A percentile compares a stretch with the other conserved stretches of the same genome.
Evolutionary conservation across 2,797 vertebrate species (phyloP).

Genomic region (Rhinichthys osculus): DNA sequence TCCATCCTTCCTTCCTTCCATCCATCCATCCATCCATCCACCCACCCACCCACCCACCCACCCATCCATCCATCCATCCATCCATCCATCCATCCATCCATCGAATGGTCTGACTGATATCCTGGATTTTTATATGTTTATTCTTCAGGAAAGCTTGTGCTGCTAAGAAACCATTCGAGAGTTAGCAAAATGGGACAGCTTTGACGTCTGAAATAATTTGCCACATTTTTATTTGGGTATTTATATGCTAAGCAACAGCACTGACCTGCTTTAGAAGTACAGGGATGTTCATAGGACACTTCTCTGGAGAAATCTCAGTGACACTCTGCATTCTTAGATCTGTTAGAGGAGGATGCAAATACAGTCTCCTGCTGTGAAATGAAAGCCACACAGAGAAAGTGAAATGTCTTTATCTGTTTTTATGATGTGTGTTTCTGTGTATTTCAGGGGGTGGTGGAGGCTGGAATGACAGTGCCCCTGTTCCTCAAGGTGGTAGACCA

Average conservation of each 20-base stretch:
- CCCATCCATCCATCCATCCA: too few species aligned
- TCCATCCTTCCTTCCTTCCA: too few species aligned
- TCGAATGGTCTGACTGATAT: neutral
- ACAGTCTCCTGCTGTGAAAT: conserved; percentile 1
- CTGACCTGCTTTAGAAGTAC: conserved; percentile 36
- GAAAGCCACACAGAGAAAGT: conserved; percentile 5
- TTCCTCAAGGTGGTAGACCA: conserved; percentile 90
- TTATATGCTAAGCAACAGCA: conserved; percentile 26
- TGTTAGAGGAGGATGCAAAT: neutral
- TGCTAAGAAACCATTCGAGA: conserved; percentile 28
- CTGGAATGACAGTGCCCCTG: conserved; percentile 89
- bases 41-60: fast-evolving
- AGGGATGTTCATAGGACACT: conserved; percentile 20
- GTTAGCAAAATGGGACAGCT: conserved; percentile 13
- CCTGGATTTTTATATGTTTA: neutral
- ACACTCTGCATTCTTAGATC: conserved; percentile 11
- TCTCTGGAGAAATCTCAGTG: conserved; percentile 19
- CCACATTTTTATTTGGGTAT: neutral
- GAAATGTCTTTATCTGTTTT: neutral
- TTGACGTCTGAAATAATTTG: conserved; percentile 45
- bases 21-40: too few species aligned
- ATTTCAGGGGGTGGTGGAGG: conserved; percentile 95
- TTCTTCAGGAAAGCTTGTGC: neutral
- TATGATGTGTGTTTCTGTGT: conserved; percentile 36
- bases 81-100: too few species aligned